These are phyloP conservation scores for Telenomus remus DNA, from an alignment of 1,140 invertebrate species.

Conservation along the genomic window DNA sequence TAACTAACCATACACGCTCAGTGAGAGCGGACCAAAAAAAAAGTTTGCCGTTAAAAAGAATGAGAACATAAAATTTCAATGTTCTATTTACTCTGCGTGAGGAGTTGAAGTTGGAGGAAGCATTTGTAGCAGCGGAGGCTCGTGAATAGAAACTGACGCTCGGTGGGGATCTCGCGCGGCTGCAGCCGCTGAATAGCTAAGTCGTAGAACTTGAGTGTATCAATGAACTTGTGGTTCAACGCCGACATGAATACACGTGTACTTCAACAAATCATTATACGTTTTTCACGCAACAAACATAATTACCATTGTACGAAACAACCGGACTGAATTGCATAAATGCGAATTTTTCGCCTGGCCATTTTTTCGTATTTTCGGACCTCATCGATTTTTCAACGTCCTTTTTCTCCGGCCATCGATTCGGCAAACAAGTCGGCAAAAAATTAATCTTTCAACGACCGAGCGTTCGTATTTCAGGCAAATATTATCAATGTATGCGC, in stretches of 20 bases:
- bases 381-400: too few relatives aligned
- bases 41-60: slow-evolving; percentile 31
- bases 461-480: slow-evolving; percentile 23
- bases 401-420: slow-evolving; percentile 1
- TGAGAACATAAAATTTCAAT: slow-evolving; percentile 42
- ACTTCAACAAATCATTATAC: slow-evolving; percentile 12
- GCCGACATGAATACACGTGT: slow-evolving; percentile 22
- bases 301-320: slow-evolving; percentile 1
- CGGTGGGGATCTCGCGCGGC: slow-evolving; percentile 13
- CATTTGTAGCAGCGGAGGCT: slow-evolving; percentile 28
- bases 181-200: slow-evolving; percentile 12
- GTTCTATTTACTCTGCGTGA: slow-evolving; percentile 41
- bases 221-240: slow-evolving; percentile 24
- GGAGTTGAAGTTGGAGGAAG: slow-evolving; percentile 27
- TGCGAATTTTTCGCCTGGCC: too few relatives aligned
- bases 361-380: too few relatives aligned
- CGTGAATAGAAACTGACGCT: slow-evolving; percentile 27
- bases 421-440: slow-evolving; percentile 2
- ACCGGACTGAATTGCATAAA: too few relatives aligned
- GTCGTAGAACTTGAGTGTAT: slow-evolving; percentile 26
- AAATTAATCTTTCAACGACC: slow-evolving; percentile 37
- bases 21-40: slow-evolving; percentile 10
- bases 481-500: slow-evolving; percentile 37
- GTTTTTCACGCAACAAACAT: neutral
- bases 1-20: slow-evolving; percentile 22